Base-by-base conservation (phyloP, 2,888 invertebrate genomes). In the Blastobasis adustella region DNA sequence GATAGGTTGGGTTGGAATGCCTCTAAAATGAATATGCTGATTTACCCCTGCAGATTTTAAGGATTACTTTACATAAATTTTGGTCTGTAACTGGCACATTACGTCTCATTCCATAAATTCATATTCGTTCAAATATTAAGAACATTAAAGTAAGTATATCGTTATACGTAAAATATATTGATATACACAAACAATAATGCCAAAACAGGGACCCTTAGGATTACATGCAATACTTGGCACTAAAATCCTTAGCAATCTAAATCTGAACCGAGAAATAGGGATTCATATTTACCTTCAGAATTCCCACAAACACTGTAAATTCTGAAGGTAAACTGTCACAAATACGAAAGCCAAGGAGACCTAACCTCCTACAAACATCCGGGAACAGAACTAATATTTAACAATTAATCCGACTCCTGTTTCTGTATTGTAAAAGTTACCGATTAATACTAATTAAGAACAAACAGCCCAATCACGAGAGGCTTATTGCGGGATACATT, bases 381-480 rank as follows among this genome's bases (percentile, higher is more conserved):
- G 44, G 38, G 51, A 58, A 59, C 58, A 56, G 58, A 65, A 60
- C 62, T 62, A 58, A 66, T 69, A 69, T 67, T 66, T 66, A 58
- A 66, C 68, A 65, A 65, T 58, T 65, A 66, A 62, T 65, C 61
- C 59, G 66, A 63, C 64, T 62, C 50, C 58, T 60, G 59, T 68
- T 23, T 42, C 9, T 5, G 72, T 67, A 67, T 67, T 70, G 68
- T 69, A 73, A 69, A 73, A 84, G 73, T 74, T 79, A 73, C 67
- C 85, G 79, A 85, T 88, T 87, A 85, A 86, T 86, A 84, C 83
- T 85, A 86, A 87, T 88, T 88, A 85, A 80, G 78, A 82, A 80
- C 82, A 83, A 87, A 85, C 85, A 84, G 87, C 71, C 85, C 85
- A 87, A 86, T 88, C 87, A 79, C 76, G 73, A 79, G 80, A 78